Evolutionary conservation across 2,888 invertebrate species (phyloP), one percentile per base, ranked within the genome.

Genomic region (Andrena bucephala): DNA sequence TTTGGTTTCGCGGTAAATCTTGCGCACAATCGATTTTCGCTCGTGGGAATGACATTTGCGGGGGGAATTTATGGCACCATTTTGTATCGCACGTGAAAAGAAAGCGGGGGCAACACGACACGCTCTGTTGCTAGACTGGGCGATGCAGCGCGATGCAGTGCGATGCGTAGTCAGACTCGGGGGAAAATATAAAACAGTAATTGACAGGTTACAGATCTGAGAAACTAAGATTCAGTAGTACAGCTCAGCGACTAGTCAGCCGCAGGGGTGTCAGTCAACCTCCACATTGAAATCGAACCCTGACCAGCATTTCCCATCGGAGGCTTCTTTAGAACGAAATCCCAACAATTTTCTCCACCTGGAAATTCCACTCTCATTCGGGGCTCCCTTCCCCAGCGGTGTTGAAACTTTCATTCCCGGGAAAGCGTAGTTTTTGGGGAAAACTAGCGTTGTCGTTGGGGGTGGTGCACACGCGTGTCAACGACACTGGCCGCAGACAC

Each of bases 1-100:
- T 69, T 42, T 69, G 69, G 69, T 36, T 69, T 69, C 69, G 54
- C 52, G 69, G 67, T 68, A 24, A 33, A 68, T 68, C 54, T 54
- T 54, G 67, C 29, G 16, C 33, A 7, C 52, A 42, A 16, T 54
- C 33, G 67, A 31, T 68, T 57, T 57, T 57, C 57, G 1, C 57
- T 10, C 27, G 57, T 57, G 27, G 42, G 16, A 27, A 57, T 24
- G 57, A 24, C 10, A 10, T 27, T 57, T 27, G 10, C 10, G 20
- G 57, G 13, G 10, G 1, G 42, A 1, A 16, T 42, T 42, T 42
- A 20, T 20, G 54, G 7, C n/a, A 20, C 20, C 20, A 24, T 54
- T 54, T 54, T n/a, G 8, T 7, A 3, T 54, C n/a, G 20, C 20
- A 3, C 54, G 10, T 8, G 10, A 57, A 57, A 57, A 24, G 24